phyloP scores from a whole-genome alignment of 1,140 invertebrate species.

The Oryctes rhinoceros region DNA sequence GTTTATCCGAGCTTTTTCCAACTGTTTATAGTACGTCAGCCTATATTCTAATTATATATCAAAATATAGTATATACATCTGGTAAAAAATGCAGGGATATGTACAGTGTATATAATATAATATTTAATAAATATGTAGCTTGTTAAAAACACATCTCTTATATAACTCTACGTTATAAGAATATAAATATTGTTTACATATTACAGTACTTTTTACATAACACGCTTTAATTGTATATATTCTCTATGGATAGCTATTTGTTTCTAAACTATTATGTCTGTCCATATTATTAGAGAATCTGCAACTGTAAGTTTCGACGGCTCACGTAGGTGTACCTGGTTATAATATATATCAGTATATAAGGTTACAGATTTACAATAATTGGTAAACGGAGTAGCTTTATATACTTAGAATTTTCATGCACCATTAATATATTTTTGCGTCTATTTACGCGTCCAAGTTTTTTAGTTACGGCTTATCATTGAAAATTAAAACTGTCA shows the following conservation, averaged over 20 bases:
- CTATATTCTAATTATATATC: conserved; percentile 26
- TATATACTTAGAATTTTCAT: too few relatives aligned
- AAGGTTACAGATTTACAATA: too few relatives aligned
- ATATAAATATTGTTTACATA: conserved; percentile 7
- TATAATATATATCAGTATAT: too few relatives aligned
- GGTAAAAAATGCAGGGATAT: conserved; percentile 36
- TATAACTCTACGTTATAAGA: neutral
- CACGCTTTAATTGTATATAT: neutral
- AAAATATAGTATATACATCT: conserved; percentile 38
- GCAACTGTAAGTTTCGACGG: too few relatives aligned
- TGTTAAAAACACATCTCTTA: neutral
- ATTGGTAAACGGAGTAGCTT: too few relatives aligned
- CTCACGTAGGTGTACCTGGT: too few relatives aligned
- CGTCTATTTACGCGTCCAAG: too few relatives aligned
- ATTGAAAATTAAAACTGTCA: too few relatives aligned
- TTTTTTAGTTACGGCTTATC: too few relatives aligned
- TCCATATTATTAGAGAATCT: too few relatives aligned
- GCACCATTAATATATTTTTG: too few relatives aligned
- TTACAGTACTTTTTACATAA: neutral
- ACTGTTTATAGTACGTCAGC: conserved; percentile 25
- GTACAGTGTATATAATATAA: conserved; percentile 17
- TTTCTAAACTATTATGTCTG: too few relatives aligned
- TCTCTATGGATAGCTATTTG: neutral
- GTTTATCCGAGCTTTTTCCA: neutral
- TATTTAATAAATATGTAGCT: conserved; percentile 12